Conservation (phyloP, 2,797 vertebrate species). For the Gobio occitaniae region DNA sequence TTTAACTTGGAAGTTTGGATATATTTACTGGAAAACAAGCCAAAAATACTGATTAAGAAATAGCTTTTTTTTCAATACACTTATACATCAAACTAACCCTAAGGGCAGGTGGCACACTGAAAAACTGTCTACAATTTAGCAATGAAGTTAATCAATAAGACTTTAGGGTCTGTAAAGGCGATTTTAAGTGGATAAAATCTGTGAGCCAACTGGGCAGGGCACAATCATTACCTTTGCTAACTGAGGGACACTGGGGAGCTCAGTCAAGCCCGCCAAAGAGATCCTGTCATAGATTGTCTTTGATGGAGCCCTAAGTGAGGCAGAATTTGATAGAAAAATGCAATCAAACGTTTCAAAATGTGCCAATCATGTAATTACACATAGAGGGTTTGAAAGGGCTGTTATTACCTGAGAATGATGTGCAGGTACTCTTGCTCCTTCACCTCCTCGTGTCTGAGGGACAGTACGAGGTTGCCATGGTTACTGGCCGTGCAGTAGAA, state of each 20-base stretch:
- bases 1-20: background rate
- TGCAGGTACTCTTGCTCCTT: constrained; percentile 88
- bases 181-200: background rate
- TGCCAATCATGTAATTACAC: constrained; percentile 35
- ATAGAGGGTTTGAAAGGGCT: constrained; percentile 17
- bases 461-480: constrained; percentile 89
- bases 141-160: background rate
- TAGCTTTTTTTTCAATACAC: background rate
- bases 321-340: constrained; percentile 42
- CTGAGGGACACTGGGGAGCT: constrained; percentile 92
- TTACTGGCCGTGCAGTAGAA: constrained; percentile 86
- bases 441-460: constrained; percentile 88
- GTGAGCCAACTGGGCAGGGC: background rate
- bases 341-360: constrained; percentile 39
- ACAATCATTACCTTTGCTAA: constrained; percentile 85
- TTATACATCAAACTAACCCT: background rate
- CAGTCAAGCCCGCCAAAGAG: constrained; percentile 86
- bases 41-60: background rate
- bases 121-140: background rate
- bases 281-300: constrained; percentile 89
- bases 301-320: constrained; percentile 81
- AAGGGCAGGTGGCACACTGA: background rate
- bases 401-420: constrained; percentile 83
- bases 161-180: background rate
- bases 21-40: background rate